Evolutionary conservation across 2,888 invertebrate species (phyloP), one percentile per base, ranked within the genome.

Genomic region (Pollenia griseotomentosa): DNA sequence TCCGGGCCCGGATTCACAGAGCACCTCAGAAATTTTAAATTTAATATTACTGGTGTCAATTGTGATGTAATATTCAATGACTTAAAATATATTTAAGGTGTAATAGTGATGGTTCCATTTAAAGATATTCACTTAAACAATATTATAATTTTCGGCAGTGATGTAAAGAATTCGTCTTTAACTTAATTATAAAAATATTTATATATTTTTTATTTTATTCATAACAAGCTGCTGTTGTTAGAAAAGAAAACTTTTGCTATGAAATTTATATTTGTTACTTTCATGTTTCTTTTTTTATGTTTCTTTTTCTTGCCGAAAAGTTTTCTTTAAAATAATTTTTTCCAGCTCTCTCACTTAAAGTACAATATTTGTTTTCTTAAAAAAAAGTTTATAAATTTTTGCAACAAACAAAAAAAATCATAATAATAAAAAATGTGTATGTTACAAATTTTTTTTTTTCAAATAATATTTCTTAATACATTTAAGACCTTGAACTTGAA

Each of bases 231-330:
- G 79, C 53, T 83, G 71, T 80, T 80, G 33, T 65, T 78, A 68
- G 33, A 33, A 33, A 33, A 23, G 61, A 66, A 73, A 87, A 83
- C 77, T 83, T 87, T 87, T 51, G 53, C 86, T 81, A 87, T 87
- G 86, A 87, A 87, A 83, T 77, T 81, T 80, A 83, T 83, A 83
- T 86, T 83, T 87, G 65, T 73, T 77, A 19, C 57, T 77, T 61
- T 81, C 46, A 73, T 48, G 48, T 79, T 82, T 19, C 7, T n/a
- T 63, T 77, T 11, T 16, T 55, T 42, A 33, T 12, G 0, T 42
- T 0, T 57, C 40, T 59, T 55, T 55, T 23, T 55, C 48, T 33
- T 51, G 42, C 59, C 44, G 33, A 75, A 82, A 82, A 82, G 65
- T 53, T 75, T 82, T 74, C 46, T 66, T 81, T 1, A 57, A 40